Percentiles rank a stretch among this genome's conserved stretches.
Evolutionary conservation across 2,113 vertebrate species (phyloP).

Genomic region (Morphnarchus princeps): DNA sequence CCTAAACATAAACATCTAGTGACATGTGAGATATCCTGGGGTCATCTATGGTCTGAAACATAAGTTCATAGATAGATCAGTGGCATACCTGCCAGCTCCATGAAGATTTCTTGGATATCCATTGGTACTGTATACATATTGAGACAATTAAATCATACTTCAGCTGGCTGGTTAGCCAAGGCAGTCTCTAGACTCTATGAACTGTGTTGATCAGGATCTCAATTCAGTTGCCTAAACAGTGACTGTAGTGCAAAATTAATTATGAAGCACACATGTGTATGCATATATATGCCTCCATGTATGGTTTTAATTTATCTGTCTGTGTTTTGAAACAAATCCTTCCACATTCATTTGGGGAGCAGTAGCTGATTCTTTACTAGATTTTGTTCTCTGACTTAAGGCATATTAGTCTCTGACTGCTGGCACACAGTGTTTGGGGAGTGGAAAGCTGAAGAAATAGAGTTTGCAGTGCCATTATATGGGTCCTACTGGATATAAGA

Average conservation of each 20-base stretch:
- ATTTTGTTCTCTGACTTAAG: neutral
- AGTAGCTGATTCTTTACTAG: neutral
- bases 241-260: neutral
- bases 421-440: neutral
- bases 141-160: neutral
- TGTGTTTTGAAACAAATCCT: neutral
- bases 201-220: neutral
- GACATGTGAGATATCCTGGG: neutral
- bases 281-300: fast-evolving
- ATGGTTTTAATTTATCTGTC: neutral
- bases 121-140: neutral
- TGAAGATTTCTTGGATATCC: neutral
- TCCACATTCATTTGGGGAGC: neutral
- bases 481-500: neutral
- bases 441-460: neutral
- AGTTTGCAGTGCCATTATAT: neutral
- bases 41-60: neutral
- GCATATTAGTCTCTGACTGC: neutral
- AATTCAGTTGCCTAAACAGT: neutral
- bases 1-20: neutral
- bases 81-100: neutral
- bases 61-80: neutral
- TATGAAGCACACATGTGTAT: neutral
- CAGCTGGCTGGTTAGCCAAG: neutral
- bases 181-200: neutral